These are phyloP conservation scores for Lytechinus variegatus DNA, from an alignment of 35 echinoderm and acorn worm genomes.

Conservation along the genomic window DNA sequence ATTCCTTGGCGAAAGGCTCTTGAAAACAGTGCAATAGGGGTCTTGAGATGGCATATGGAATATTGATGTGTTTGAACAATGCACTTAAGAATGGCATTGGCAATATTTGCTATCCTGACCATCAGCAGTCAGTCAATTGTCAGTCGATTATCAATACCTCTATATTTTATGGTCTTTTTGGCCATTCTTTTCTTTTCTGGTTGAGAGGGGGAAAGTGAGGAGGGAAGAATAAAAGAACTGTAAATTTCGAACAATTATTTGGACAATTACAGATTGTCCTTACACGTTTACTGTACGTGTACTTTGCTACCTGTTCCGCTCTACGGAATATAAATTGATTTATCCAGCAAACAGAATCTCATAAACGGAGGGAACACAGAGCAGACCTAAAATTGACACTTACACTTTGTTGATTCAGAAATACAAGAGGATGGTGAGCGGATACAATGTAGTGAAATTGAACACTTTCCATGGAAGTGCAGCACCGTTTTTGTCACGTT, in stretches of 20 bases:
- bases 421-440: no score
- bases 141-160: neutral
- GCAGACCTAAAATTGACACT: no score
- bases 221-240: neutral
- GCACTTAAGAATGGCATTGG: neutral
- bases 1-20: neutral
- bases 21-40: neutral
- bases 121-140: neutral
- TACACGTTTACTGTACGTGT: no score
- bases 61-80: neutral
- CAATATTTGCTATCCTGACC: neutral
- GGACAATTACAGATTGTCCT: no score
- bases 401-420: no score
- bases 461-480: no score
- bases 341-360: no score
- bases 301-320: no score
- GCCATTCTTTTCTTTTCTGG: neutral
- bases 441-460: no score
- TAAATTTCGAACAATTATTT: neutral
- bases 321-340: no score
- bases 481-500: no score
- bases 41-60: neutral
- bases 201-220: neutral
- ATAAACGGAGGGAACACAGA: no score
- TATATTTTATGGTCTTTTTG: neutral